Evolutionary conservation across 2,888 invertebrate genomes (phyloP).

Genomic region (Pheosia gnoma): DNA sequence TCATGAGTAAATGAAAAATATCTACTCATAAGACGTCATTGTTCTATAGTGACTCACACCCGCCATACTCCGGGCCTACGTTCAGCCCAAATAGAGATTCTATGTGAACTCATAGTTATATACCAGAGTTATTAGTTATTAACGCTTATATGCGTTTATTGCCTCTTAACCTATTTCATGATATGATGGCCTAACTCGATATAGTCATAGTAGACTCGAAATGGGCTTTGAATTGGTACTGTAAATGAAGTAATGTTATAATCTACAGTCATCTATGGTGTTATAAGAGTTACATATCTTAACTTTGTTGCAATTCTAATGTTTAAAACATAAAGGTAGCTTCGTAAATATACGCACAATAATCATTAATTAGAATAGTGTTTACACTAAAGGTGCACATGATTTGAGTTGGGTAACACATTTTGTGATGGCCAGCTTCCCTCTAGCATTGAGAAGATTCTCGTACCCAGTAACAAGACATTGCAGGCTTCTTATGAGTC

Average conservation of each 20-base stretch:
- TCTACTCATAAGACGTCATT: conserved; percentile 31
- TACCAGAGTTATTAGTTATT: conserved; percentile 16
- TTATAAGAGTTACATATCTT: background rate
- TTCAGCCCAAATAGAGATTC: conserved; percentile 17
- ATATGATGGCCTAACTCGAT: background rate
- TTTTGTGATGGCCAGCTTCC: too few relatives aligned
- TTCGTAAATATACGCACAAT: background rate
- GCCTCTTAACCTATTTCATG: conserved; percentile 8
- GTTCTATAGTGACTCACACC: conserved; percentile 36
- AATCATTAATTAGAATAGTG: too few relatives aligned
- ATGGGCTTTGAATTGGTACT: background rate
- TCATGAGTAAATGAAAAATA: conserved; percentile 1
- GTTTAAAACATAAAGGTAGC: background rate
- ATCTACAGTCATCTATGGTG: background rate
- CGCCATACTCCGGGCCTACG: conserved; percentile 31
- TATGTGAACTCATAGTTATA: conserved; percentile 17
- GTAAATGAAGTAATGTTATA: background rate
- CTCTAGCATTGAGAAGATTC: too few relatives aligned
- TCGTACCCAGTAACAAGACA: too few relatives aligned
- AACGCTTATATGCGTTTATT: conserved; percentile 11
- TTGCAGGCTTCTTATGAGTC: too few relatives aligned
- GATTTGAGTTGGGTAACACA: too few relatives aligned
- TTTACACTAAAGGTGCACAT: too few relatives aligned
- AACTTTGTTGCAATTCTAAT: background rate
- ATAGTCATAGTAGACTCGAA: background rate